A percentile compares a stretch with the other conserved stretches of the same genome.
Evolutionary conservation across 2,888 invertebrate species (phyloP).

Genomic region (Agrochola lychnidis): DNA sequence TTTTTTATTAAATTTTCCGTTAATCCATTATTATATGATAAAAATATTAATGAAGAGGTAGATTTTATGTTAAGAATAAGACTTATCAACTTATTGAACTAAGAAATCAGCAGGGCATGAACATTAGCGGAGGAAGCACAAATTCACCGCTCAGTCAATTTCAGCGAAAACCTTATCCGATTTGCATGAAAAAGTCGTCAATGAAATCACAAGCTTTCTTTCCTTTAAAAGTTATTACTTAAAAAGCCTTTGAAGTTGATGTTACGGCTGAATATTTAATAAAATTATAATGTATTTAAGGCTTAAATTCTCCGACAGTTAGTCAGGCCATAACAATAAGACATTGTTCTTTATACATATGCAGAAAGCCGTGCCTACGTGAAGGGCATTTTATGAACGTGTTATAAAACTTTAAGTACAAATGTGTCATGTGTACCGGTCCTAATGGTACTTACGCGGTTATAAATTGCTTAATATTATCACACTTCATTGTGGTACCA

Average conservation of each 20-base stretch:
- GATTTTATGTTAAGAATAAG: slow-evolving; percentile 1
- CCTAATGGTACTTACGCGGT: slow-evolving; percentile 27
- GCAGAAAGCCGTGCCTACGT: slow-evolving; percentile 42
- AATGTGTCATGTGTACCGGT: slow-evolving; percentile 13
- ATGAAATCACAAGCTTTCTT: slow-evolving; percentile 45
- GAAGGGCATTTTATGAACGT: slow-evolving; percentile 49
- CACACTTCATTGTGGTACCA: slow-evolving; percentile 33
- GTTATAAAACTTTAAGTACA: slow-evolving; percentile 48
- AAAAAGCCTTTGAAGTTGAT: slow-evolving; percentile 38
- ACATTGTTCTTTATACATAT: slow-evolving; percentile 46
- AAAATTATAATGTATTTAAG: slow-evolving; percentile 50
- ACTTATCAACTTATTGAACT: slow-evolving; percentile 6
- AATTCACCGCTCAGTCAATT: slow-evolving; percentile 32
- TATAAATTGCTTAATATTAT: slow-evolving; percentile 46
- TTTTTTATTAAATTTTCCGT: no score
- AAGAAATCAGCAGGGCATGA: background rate
- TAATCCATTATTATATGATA: background rate
- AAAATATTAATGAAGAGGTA: background rate
- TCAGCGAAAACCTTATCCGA: slow-evolving; percentile 20
- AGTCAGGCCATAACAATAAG: slow-evolving; percentile 55
- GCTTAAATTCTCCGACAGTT: slow-evolving; percentile 46
- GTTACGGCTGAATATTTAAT: slow-evolving; percentile 34
- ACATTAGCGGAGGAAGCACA: slow-evolving; percentile 11
- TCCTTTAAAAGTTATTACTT: slow-evolving; percentile 36
- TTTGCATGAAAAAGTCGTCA: slow-evolving; percentile 55